Evolutionary conservation across 2,888 invertebrate genomes (phyloP).

Genomic region (Nowickia ferox): DNA sequence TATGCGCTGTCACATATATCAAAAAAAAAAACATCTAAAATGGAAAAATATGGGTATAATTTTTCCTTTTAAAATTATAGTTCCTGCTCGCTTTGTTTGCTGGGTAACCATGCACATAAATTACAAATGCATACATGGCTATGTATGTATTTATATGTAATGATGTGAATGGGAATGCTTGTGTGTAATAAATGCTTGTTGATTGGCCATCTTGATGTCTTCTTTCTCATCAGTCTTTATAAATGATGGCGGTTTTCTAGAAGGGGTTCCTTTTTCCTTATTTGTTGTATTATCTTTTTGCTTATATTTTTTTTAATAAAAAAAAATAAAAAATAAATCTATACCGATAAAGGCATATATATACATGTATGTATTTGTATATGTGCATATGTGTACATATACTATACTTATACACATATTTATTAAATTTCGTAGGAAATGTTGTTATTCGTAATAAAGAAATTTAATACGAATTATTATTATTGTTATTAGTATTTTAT

Average conservation of each 20-base stretch:
- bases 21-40: too few species aligned
- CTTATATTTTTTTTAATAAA: background rate
- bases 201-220: conserved; percentile 73
- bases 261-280: conserved; percentile 9
- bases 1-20: too few species aligned
- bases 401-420: background rate
- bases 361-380: background rate
- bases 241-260: conserved; percentile 72
- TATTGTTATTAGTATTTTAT: conserved; percentile 66
- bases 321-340: too few species aligned
- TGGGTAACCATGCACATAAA: background rate
- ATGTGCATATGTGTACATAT: background rate
- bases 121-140: background rate
- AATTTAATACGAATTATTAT: conserved; percentile 71
- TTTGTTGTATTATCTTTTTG: background rate
- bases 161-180: conserved; percentile 19
- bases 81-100: background rate
- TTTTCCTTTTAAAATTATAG: too few species aligned
- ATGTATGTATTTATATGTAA: background rate
- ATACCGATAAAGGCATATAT: too few species aligned
- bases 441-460: conserved; percentile 72
- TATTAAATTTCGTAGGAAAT: conserved; percentile 30
- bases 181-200: conserved; percentile 58
- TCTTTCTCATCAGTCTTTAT: conserved; percentile 55
- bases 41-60: too few species aligned